A percentile compares a stretch with the other conserved stretches of the same genome.
These are phyloP conservation scores for Theristus sp. DNA, from an alignment of 2,888 invertebrate species.

Conservation along the genomic window DNA sequence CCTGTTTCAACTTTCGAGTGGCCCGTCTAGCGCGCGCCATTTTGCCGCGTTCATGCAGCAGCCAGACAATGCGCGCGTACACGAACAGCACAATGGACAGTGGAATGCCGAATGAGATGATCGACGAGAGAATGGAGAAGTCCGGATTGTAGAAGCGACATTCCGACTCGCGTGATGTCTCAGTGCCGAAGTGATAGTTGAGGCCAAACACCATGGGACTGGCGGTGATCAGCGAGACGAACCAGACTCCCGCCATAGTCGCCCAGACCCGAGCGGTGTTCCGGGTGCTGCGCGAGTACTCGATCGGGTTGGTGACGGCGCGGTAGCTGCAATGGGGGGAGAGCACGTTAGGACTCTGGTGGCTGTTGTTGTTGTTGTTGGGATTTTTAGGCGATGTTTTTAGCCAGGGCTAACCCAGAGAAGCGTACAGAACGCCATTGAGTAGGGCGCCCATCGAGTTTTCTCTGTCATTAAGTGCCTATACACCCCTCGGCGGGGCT, in stretches of 20 bases:
- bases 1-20: neutral
- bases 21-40: neutral
- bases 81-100: slow-evolving; percentile 36
- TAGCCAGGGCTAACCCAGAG: no score
- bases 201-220: slow-evolving; percentile 77
- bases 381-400: no score
- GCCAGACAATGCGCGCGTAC: slow-evolving; percentile 32
- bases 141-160: slow-evolving; percentile 38
- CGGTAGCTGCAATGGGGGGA: slow-evolving; percentile 54
- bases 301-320: slow-evolving; percentile 94
- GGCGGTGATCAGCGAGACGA: slow-evolving; percentile 81
- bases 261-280: slow-evolving; percentile 67
- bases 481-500: no score
- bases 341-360: neutral
- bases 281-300: slow-evolving; percentile 95
- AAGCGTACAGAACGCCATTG: no score
- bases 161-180: slow-evolving; percentile 12
- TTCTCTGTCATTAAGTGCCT: no score
- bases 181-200: no score
- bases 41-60: slow-evolving; percentile 18
- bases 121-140: slow-evolving; percentile 32
- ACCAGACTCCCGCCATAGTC: slow-evolving; percentile 85
- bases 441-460: no score
- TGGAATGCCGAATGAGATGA: slow-evolving; percentile 33
- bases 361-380: no score